A percentile compares a stretch with the other conserved stretches of the same genome.
These are phyloP conservation scores for Zaprionus gabonicus DNA, from an alignment of 1,140 invertebrate genomes.

Conservation along the genomic window DNA sequence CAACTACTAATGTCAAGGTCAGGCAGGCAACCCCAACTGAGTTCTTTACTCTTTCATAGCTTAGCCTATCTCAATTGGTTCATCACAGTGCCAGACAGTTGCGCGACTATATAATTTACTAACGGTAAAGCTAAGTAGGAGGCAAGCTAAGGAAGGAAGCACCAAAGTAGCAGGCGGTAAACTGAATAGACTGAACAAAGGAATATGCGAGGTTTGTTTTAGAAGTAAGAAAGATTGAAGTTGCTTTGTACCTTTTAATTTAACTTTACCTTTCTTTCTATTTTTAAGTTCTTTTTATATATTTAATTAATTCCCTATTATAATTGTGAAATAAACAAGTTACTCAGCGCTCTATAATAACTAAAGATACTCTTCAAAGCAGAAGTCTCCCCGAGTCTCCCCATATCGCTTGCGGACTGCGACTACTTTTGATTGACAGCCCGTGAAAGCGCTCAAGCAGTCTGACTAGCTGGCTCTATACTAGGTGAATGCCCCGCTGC, in stretches of 20 bases:
- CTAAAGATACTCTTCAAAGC: background rate
- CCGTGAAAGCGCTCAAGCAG: background rate
- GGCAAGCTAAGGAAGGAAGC: background rate
- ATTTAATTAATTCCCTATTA: no score
- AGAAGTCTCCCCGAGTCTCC: background rate
- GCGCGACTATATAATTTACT: background rate
- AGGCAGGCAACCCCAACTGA: background rate
- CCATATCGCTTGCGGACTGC: background rate
- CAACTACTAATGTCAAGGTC: background rate
- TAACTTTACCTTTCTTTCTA: no score
- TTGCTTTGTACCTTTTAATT: no score
- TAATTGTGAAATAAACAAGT: no score
- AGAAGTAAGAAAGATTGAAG: background rate
- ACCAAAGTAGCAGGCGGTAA: background rate
- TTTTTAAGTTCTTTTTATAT: no score
- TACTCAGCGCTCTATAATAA: no score
- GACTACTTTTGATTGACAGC: conserved; percentile 6
- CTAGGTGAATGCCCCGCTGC: background rate
- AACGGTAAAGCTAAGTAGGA: conserved; percentile 1
- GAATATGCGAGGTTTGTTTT: background rate
- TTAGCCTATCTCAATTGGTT: background rate
- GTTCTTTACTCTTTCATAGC: background rate
- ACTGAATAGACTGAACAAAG: background rate
- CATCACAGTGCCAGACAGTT: conserved; percentile 1
- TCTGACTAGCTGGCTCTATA: background rate